Base-by-base conservation (phyloP, 2,113 vertebrate genomes). In the Ornithorhynchus anatinus region DNA sequence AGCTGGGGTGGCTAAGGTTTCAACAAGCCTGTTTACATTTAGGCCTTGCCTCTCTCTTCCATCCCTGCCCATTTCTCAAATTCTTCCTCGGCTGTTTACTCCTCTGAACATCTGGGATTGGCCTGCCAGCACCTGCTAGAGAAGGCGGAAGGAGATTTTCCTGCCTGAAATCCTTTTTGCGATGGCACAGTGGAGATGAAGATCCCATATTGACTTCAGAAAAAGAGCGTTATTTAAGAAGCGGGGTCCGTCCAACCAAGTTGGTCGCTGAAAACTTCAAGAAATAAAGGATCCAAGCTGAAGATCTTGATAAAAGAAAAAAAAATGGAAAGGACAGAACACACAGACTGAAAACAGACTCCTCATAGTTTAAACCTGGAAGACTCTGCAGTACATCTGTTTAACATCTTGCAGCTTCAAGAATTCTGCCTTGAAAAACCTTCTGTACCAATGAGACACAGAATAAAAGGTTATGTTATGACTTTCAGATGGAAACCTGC, bases 401-500 rank as follows among this genome's bases (percentile, higher is more conserved):
- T 92, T 88, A 93, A 87, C 88, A 91, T 93, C 89, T 91, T 92
- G 70, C 74, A 82, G 80, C 89, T 89, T 92, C 60, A 86, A 92
- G 82, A 89, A 81, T 79, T 87, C 70, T 89, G 79, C 79, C 88
- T 88, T 89, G 87, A 89, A 90, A 84, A 92, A 79, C 63, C 81
- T 90, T 90, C 86, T 81, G 85, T 84, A 86, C 73, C 74, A 79
- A 79, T 84, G 85, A 89, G 84, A 91, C 88, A 75, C 84, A 86
- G 82, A 89, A 90, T 89, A 84, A 88, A 92, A 91, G 84, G 81
- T 89, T 92, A 67, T 86, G 79, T 92, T 91, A 92, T 88, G 86
- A 89, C 88, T 93, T 92, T 91, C 89, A 93, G 89, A 90, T 90
- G 89, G 79, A 89, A 87, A 90, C 81, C 86, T 92, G 84, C 81